Conservation (phyloP, 2,113 vertebrate genomes). For the Xiphophorus maculatus region DNA sequence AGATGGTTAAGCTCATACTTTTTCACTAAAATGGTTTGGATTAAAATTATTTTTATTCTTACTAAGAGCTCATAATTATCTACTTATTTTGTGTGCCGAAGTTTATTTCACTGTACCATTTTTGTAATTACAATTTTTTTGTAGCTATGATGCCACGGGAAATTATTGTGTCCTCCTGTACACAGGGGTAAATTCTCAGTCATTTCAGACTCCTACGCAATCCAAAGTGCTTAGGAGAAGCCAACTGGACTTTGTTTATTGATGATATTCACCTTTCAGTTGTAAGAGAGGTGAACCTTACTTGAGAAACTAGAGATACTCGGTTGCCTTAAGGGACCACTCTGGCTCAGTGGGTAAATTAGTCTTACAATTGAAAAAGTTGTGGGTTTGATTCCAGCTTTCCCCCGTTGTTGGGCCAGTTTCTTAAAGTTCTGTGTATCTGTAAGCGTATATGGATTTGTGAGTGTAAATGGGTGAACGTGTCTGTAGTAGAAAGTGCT, state of each 20-base stretch:
- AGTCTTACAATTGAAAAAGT: no score
- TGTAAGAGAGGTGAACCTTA: background rate
- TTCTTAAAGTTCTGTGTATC: no score
- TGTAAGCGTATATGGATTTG: no score
- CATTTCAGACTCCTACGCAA: no score
- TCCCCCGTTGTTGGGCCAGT: no score
- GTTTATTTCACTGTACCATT: background rate
- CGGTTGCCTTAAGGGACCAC: background rate
- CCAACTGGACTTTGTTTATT: background rate
- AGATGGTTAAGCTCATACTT: conserved; percentile 1
- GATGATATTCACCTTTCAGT: background rate
- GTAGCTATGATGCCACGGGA: background rate
- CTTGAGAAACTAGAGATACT: background rate
- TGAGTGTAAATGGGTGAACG: no score
- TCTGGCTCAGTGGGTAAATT: no score
- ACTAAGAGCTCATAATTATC: conserved; percentile 2
- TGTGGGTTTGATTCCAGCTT: no score
- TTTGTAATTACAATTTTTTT: background rate
- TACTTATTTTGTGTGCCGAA: background rate
- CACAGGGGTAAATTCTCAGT: background rate
- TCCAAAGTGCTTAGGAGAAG: background rate
- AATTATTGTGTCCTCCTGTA: background rate
- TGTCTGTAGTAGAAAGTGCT: no score
- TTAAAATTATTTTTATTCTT: conserved; percentile 4
- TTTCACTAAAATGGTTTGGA: background rate